Evolutionary conservation across 2,113 vertebrate genomes (phyloP), one percentile per base, ranked within the genome.

Genomic region (Nothocercus julius): DNA sequence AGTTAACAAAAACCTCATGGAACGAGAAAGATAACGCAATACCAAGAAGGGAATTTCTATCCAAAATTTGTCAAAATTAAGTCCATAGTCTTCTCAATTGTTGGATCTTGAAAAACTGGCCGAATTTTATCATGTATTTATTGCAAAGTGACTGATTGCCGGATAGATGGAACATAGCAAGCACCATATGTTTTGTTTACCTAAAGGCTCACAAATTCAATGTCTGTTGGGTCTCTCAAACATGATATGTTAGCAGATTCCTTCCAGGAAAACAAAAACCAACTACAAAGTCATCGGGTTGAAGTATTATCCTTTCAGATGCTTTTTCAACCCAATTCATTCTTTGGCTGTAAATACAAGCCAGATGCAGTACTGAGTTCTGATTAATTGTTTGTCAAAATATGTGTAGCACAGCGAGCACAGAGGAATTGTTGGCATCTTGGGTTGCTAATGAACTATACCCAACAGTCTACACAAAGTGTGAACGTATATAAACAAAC

Each of bases 241-340:
- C 88, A 92, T 74, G 91, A 74, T 88, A 38, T 64, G 95, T 51
- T 94, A 95, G 88, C 92, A 40, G 87, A 86, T 93, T 93, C 90
- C 86, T 97, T 96, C 87, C 91, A 96, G 93, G 87, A 89, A 95
- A 93, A 91, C 92, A 96, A 92, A 95, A 86, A 94, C 62, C 76
- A 68, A 24, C 91, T 80, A 83, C 87, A 68, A 87, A 96, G 91
- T 91, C 94, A 91, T 94, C 90, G 54, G 80, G 54, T 84, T 96
- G 95, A 96, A 87, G 89, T 59, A 95, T 96, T 93, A 83, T n/a
- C 62, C 77, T 88, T 92, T 97, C 90, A 85, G 85, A 53, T 89
- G 92, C 64, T 77, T 96, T 95, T 85, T 81, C 89, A 91, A 62
- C 61, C 77, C 73, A 19, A 1, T 89, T 92, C 62, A 2, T 79